Base-by-base conservation (phyloP, 2,113 vertebrate species). In the Himantopus leucocephalus region DNA sequence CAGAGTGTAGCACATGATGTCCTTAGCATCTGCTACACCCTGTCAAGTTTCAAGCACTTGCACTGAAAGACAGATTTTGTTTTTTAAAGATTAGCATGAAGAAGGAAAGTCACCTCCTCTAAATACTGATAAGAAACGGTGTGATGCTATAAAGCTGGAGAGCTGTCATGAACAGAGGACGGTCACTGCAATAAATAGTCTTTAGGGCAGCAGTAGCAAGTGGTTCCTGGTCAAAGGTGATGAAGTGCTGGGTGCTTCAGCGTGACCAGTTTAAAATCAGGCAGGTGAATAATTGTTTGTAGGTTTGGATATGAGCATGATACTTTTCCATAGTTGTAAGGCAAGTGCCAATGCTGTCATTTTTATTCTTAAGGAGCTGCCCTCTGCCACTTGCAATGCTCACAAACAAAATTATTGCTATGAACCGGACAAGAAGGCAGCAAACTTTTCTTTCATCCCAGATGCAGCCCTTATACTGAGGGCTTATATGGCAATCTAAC, bases 211-310 rank as follows among this genome's bases (percentile, higher is more conserved):
- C 12, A 43, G 26, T 4, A 43, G 50, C 45, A 78, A 10, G 7
- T 13, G 8, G 15, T 26, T 94, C 32, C 30, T 50, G 24, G 29
- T 24, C 63, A 92, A 74, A 87, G 62, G 68, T 72, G 66, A 48
- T 64, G 24, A 55, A 62, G n/a, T 58, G 5, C 18, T 47, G 15
- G 18, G 2, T 58, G 27, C 23, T 60, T 82, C 50, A 88, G 21
- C 0, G 0, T 17, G 12, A 56, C 21, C 7, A 60, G 30, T 0
- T 0, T 45, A 87, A 81, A 91, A 68, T 52, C 43, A 60, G 34
- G 14, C 14, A 60, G 21, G 7, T 53, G 26, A 88, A 48, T 60
- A 50, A 78, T 4, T 58, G 10, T 84, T 84, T 88, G 48, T 43
- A 70, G 21, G 6, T 47, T 78, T 83, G 9, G 17, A 55, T 41